Conservation (phyloP, 2,797 vertebrate genomes). For the Urophycis tenuis region DNA sequence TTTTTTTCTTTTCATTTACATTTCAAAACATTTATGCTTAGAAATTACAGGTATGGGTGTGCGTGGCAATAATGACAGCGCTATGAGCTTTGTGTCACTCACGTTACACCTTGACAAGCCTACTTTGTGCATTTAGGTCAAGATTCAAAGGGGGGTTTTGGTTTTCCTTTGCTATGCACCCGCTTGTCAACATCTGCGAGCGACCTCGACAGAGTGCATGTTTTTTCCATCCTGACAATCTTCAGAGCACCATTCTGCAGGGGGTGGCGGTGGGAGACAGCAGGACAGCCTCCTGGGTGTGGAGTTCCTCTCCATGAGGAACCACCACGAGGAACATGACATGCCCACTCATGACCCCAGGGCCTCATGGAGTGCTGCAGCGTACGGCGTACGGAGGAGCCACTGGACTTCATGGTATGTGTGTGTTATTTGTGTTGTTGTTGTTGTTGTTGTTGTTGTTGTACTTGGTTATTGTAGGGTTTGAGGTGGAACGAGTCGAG, state of each 20-base stretch:
- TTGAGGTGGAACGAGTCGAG: neutral
- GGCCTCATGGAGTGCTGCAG: slow-evolving; percentile 81
- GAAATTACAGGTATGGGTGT: too few species aligned
- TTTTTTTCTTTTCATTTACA: too few species aligned
- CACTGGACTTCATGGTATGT: slow-evolving; percentile 83
- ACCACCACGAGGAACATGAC: slow-evolving; percentile 79
- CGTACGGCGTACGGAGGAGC: slow-evolving; percentile 76
- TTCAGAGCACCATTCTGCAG: slow-evolving; percentile 68
- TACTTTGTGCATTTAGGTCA: neutral
- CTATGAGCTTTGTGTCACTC: neutral
- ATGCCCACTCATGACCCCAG: slow-evolving; percentile 82
- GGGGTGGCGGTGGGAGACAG: slow-evolving; percentile 71
- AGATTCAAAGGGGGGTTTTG: neutral
- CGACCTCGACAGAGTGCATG: too few species aligned
- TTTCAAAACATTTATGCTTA: too few species aligned
- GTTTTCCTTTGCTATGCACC: neutral
- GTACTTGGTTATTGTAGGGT: neutral
- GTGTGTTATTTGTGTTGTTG: neutral
- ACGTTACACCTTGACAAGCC: neutral
- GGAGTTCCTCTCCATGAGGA: slow-evolving; percentile 71
- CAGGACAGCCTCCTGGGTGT: slow-evolving; percentile 76
- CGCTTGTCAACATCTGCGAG: too few species aligned
- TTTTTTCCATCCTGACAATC: neutral
- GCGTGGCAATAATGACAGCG: neutral
- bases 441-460: too few species aligned